phyloP scores from a whole-genome alignment of 1,140 invertebrate species.

The Drosophila suzukii region DNA sequence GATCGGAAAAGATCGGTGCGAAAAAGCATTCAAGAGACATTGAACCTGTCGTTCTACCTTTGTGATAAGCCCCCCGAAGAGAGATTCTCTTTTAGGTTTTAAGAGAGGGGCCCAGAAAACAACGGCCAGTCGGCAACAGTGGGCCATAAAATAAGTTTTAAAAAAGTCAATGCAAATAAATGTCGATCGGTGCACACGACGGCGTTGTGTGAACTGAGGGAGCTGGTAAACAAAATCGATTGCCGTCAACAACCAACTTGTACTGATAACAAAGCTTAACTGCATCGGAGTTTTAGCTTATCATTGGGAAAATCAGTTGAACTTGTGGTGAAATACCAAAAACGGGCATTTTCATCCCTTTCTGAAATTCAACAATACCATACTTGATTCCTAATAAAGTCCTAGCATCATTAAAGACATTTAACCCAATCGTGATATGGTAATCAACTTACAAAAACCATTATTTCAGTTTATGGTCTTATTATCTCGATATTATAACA shows the following conservation, averaged over 20 bases:
- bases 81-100: constrained; percentile 7
- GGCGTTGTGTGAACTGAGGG: neutral
- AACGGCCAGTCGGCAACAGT: constrained; percentile 31
- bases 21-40: constrained; percentile 14
- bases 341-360: neutral
- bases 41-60: constrained; percentile 15
- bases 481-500: no score
- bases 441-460: no score
- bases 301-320: neutral
- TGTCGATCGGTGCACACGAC: constrained; percentile 11
- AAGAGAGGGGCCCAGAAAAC: neutral
- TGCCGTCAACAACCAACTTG: constrained; percentile 16
- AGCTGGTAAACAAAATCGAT: constrained; percentile 22
- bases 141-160: constrained; percentile 6
- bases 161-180: constrained; percentile 3
- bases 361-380: neutral
- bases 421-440: no score
- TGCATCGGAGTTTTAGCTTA: constrained; percentile 11
- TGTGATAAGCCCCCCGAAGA: constrained; percentile 20
- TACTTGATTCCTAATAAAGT: no score
- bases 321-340: constrained; percentile 34
- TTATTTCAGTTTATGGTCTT: no score
- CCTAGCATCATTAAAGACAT: no score
- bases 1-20: neutral
- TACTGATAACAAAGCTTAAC: constrained; percentile 16